Evolutionary conservation across 2,888 invertebrate genomes (phyloP).

Genomic region (Drosophila phalerata): DNA sequence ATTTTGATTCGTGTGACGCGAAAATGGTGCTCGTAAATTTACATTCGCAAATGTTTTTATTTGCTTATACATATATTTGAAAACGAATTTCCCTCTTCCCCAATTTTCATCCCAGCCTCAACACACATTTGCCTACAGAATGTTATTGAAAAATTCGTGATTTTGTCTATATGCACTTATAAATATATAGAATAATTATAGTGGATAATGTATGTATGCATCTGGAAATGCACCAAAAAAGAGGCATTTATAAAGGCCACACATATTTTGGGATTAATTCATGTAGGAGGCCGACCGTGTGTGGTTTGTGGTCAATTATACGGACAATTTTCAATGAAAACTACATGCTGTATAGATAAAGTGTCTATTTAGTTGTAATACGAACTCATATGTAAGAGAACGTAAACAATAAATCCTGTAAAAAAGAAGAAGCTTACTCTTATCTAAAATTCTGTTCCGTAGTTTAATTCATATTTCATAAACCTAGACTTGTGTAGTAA

Average conservation of each 20-base stretch:
- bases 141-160: constrained; percentile 45
- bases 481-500: no score
- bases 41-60: constrained; percentile 41
- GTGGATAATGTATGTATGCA: background rate
- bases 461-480: no score
- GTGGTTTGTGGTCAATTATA: constrained; percentile 11
- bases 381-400: background rate
- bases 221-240: constrained; percentile 1
- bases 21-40: constrained; percentile 56
- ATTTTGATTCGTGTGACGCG: constrained; percentile 65
- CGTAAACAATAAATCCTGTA: no score
- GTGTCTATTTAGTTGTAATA: background rate
- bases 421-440: background rate
- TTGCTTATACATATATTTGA: constrained; percentile 26
- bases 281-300: background rate
- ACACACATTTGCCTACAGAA: background rate
- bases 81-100: constrained; percentile 4
- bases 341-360: background rate
- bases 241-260: background rate
- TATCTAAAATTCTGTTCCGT: no score
- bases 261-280: constrained; percentile 3
- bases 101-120: constrained; percentile 16
- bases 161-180: constrained; percentile 13
- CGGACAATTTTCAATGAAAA: background rate
- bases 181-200: constrained; percentile 5